phyloP scores from a whole-genome alignment of 2,888 invertebrate species.

The Formica aserva region DNA sequence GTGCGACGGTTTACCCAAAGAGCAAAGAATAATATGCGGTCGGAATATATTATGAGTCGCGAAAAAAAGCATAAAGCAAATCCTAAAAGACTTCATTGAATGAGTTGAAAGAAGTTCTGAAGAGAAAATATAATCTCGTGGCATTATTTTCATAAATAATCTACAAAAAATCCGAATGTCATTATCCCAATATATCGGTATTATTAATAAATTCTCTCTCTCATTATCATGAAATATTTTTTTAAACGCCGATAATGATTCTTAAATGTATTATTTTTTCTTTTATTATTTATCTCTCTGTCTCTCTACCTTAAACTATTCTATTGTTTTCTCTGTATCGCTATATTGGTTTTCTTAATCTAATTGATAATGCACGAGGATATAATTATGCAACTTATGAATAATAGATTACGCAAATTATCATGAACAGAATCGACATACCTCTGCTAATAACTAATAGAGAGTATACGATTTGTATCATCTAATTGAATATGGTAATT shows the following conservation, averaged over 20 bases:
- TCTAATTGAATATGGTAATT: conserved; percentile 53
- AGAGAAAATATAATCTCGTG: neutral
- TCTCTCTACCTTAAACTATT: neutral
- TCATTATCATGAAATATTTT: neutral
- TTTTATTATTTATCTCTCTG: neutral
- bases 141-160: conserved; percentile 11
- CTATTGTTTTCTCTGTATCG: neutral
- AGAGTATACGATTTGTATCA: conserved; percentile 43
- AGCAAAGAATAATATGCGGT: conserved; percentile 54
- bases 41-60: conserved; percentile 59
- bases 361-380: neutral
- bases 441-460: conserved; percentile 41
- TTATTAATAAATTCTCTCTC: conserved; percentile 11
- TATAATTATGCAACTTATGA: conserved; percentile 37
- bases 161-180: neutral
- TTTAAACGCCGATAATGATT: neutral
- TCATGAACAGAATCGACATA: conserved; percentile 28
- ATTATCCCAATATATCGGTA: neutral
- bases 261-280: neutral
- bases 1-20: conserved; percentile 65
- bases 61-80: conserved; percentile 56
- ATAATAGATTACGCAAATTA: conserved; percentile 46
- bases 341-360: conserved; percentile 29
- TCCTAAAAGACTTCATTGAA: conserved; percentile 41
- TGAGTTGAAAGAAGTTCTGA: conserved; percentile 28